phyloP scores from a whole-genome alignment of 1,140 invertebrate species.

The Asbolus verrucosus region DNA sequence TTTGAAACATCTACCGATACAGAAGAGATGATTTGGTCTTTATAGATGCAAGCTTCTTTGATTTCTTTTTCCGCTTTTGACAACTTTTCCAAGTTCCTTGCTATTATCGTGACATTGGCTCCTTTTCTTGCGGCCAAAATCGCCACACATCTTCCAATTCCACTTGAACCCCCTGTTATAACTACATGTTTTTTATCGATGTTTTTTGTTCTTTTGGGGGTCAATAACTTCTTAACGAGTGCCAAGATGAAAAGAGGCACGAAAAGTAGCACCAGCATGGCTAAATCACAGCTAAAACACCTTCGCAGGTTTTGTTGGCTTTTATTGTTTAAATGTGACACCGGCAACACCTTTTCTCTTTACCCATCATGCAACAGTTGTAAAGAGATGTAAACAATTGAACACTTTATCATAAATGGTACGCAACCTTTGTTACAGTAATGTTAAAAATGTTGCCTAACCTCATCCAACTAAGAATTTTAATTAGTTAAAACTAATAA shows the following conservation, averaged over 20 bases:
- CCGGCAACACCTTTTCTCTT: no score
- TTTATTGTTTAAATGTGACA: no score
- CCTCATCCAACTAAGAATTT: no score
- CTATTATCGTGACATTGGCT: conserved; percentile 90
- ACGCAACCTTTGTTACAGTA: no score
- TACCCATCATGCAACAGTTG: no score
- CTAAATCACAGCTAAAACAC: conserved; percentile 1
- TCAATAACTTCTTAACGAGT: conserved; percentile 26
- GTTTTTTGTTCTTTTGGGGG: conserved; percentile 52
- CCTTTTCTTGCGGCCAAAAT: conserved; percentile 81
- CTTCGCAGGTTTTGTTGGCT: no score
- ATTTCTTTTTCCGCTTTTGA: conserved; percentile 73
- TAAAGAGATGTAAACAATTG: no score
- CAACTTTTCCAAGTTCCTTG: conserved; percentile 80
- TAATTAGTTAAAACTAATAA: no score
- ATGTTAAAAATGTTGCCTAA: no score
- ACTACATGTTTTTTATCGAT: conserved; percentile 72
- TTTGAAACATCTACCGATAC: conserved; percentile 80
- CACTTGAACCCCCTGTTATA: conserved; percentile 95
- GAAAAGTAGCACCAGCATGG: conserved; percentile 16
- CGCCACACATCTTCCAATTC: conserved; percentile 91
- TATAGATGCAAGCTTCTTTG: conserved; percentile 61
- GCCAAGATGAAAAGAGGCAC: conserved; percentile 13
- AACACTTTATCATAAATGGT: no score
- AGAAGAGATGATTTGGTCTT: conserved; percentile 76